Evolutionary conservation across 2,797 vertebrate species (phyloP).

Genomic region (Vultur gryphus): DNA sequence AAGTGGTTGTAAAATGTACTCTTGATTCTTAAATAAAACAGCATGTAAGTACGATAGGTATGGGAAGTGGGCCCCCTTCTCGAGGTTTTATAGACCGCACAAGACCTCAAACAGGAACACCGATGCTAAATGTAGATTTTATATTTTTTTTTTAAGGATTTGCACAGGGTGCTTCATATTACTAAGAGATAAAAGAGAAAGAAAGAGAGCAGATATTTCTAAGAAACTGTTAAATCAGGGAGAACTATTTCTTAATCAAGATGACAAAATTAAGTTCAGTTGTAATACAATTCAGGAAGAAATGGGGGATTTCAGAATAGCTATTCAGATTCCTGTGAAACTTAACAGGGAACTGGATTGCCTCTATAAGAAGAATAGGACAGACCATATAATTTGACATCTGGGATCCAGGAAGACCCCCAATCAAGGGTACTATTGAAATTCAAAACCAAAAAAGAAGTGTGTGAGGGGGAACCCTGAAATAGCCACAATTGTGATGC

Average conservation of each 20-base stretch:
- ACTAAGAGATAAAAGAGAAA: not conserved
- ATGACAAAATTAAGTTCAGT: slow-evolving; percentile 43
- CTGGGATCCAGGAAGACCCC: slow-evolving; percentile 70
- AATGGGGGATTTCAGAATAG: slow-evolving; percentile 46
- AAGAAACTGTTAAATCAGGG: not conserved
- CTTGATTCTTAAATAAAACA: slow-evolving; percentile 73
- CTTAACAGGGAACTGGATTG: slow-evolving; percentile 59
- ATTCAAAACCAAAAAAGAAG: slow-evolving; percentile 56
- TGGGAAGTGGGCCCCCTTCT: slow-evolving; percentile 63
- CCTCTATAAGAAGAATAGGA: slow-evolving; percentile 39
- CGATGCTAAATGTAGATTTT: slow-evolving; percentile 24
- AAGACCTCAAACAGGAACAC: slow-evolving; percentile 54
- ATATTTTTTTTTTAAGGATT: not conserved
- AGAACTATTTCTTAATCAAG: slow-evolving; percentile 21
- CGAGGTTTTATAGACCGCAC: slow-evolving; percentile 65
- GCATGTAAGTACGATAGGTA: slow-evolving; percentile 60
- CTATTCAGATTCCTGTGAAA: slow-evolving; percentile 58
- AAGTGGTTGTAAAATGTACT: slow-evolving; percentile 63
- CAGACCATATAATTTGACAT: slow-evolving; percentile 64
- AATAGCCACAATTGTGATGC: slow-evolving; percentile 40
- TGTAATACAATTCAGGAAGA: slow-evolving; percentile 57
- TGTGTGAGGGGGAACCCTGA: not conserved
- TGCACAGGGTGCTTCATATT: not conserved
- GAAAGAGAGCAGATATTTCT: slow-evolving; percentile 24
- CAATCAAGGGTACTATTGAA: slow-evolving; percentile 63